Evolutionary conservation across 2,113 vertebrate species (phyloP).

Genomic region (Hylia prasina): DNA sequence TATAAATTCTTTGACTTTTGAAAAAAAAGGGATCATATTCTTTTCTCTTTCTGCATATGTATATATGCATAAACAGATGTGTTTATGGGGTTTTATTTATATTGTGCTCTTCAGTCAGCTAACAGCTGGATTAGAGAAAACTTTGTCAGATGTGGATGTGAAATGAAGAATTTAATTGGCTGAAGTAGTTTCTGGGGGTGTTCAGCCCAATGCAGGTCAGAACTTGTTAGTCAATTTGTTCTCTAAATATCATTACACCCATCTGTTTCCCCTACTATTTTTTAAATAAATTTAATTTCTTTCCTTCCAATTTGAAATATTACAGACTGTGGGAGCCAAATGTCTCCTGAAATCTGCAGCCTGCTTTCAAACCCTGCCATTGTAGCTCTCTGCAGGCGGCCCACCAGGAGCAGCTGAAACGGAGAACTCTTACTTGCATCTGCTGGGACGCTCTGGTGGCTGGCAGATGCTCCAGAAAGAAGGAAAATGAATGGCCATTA

Average conservation of each 20-base stretch:
- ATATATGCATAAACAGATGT: neutral
- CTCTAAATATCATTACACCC: neutral
- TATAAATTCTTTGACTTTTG: neutral
- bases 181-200: conserved; percentile 35
- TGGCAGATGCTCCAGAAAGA: neutral
- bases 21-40: neutral
- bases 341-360: conserved; percentile 25
- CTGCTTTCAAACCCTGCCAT: conserved; percentile 9
- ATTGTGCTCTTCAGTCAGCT: conserved; percentile 25
- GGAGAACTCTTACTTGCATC: conserved; percentile 25
- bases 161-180: conserved; percentile 50
- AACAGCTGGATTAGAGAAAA: conserved; percentile 48
- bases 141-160: conserved; percentile 20
- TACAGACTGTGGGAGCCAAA: conserved; percentile 14
- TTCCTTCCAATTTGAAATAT: conserved; percentile 55
- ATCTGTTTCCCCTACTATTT: conserved; percentile 45
- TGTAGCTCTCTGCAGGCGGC: neutral
- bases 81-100: neutral
- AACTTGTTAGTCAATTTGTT: conserved; percentile 44
- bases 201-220: conserved; percentile 26
- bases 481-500: neutral
- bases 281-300: conserved; percentile 49
- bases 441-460: neutral
- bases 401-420: neutral
- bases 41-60: neutral